Percentiles rank a stretch among this genome's conserved stretches.
These are phyloP conservation scores for Tragopan temminckii DNA, from an alignment of 2,797 vertebrate species.

Conservation along the genomic window DNA sequence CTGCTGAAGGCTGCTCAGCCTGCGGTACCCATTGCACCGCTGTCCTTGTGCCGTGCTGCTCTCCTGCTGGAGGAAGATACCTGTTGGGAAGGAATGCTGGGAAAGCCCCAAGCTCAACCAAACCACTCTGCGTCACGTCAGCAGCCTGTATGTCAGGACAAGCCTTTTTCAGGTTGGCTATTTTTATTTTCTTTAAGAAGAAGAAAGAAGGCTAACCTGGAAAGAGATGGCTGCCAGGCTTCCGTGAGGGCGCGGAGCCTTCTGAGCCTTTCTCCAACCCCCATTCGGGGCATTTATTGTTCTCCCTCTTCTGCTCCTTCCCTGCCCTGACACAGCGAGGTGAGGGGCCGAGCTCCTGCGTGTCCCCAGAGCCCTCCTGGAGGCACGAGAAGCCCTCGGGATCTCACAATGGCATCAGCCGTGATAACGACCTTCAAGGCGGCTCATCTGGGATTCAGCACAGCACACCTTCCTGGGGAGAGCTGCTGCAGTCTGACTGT, in stretches of 20 bases:
- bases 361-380: not conserved
- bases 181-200: not conserved
- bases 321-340: accelerated
- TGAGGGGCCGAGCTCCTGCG: not conserved
- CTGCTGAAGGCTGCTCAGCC: not conserved
- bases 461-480: not conserved
- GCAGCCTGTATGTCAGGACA: not conserved
- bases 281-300: not conserved
- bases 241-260: not conserved
- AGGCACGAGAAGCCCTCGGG: not conserved
- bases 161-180: not conserved
- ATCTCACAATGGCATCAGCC: not conserved
- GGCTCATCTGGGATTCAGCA: not conserved
- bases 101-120: not conserved
- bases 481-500: not conserved
- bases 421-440: not conserved
- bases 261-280: not conserved
- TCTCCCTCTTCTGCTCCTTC: not conserved
- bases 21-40: not conserved
- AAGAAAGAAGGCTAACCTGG: not conserved
- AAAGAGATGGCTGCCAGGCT: not conserved
- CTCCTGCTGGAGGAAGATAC: not conserved
- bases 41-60: not conserved
- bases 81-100: not conserved
- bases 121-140: not conserved